phyloP scores from a whole-genome alignment of 2,113 vertebrate species.

The Engystomops pustulosus region DNA sequence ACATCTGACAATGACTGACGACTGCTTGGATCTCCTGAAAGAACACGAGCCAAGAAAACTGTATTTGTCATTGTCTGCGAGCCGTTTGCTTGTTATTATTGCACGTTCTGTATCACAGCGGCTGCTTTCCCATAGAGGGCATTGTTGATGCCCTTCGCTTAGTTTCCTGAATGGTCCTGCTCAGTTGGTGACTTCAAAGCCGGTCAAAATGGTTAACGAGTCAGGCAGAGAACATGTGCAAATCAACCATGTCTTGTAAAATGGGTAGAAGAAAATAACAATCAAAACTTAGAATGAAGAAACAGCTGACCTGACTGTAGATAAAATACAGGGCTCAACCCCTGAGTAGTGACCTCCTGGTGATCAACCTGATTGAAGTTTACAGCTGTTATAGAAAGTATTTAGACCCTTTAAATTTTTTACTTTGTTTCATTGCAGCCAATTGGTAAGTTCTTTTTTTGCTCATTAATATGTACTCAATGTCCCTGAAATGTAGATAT shows the following conservation, averaged over 20 bases:
- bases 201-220: background rate
- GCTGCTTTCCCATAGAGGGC: slow-evolving; percentile 1
- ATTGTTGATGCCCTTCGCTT: background rate
- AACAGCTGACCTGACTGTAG: background rate
- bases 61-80: slow-evolving; percentile 40
- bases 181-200: background rate
- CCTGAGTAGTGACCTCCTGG: no score
- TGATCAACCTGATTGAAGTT: no score
- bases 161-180: background rate
- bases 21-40: slow-evolving; percentile 20
- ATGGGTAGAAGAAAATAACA: background rate
- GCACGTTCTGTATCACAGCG: background rate
- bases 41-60: slow-evolving; percentile 4
- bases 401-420: no score
- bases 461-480: no score
- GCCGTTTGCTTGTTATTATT: background rate
- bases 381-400: no score
- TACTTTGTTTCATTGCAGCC: no score
- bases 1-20: slow-evolving; percentile 51
- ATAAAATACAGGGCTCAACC: no score
- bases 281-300: no score
- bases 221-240: background rate
- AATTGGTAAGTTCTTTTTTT: no score
- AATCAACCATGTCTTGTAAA: background rate
- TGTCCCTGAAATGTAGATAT: no score